Evolutionary conservation across 2,888 invertebrate genomes (phyloP).

Genomic region (Tipula lateralis): DNA sequence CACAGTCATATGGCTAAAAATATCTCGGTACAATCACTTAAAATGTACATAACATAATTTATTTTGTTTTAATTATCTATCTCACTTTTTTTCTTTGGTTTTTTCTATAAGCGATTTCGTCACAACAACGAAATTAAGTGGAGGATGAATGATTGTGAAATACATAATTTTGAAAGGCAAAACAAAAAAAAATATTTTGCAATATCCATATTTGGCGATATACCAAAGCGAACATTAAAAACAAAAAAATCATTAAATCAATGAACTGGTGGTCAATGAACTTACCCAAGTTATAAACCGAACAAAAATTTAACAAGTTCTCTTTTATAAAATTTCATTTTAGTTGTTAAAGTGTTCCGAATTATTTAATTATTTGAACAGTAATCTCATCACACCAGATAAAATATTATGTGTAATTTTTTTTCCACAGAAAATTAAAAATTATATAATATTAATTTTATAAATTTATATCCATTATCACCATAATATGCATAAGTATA

Average conservation of each 20-base stretch:
- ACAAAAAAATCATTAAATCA: neutral
- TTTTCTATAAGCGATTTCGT: neutral
- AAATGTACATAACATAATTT: conserved; percentile 19
- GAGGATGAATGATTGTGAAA: neutral
- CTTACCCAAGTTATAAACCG: neutral
- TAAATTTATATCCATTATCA: neutral
- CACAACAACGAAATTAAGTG: neutral
- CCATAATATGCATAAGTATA: neutral
- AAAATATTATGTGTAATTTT: neutral
- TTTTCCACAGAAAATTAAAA: neutral
- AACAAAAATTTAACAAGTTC: neutral
- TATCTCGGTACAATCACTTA: conserved; percentile 26
- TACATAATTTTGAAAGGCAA: neutral
- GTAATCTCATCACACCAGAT: neutral
- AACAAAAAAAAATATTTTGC: neutral
- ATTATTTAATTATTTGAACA: neutral
- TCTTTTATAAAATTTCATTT: neutral
- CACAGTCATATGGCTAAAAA: conserved; percentile 28
- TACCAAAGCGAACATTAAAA: neutral
- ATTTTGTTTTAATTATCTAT: neutral
- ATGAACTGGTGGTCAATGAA: neutral
- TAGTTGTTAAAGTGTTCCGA: neutral
- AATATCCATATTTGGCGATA: neutral
- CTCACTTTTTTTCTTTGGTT: neutral
- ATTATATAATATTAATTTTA: neutral